Evolutionary conservation across 2,113 vertebrate species (phyloP), one percentile per base, ranked within the genome.

Genomic region (Myodes glareolus): DNA sequence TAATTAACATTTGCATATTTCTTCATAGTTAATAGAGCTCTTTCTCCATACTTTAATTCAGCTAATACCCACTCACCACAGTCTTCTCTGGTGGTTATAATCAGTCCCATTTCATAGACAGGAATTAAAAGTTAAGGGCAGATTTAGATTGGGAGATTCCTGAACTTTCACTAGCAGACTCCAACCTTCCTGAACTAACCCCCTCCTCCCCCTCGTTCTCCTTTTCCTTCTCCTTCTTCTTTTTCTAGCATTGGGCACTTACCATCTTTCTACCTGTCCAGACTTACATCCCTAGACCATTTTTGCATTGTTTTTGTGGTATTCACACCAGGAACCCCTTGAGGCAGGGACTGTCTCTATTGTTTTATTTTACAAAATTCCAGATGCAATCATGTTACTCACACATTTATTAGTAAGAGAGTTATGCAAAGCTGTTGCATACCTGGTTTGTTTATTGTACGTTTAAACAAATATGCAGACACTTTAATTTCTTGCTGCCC

Each of bases 361-460:
- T 96, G 84, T 89, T 94, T 82, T 90, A 91, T 92, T 96, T 96
- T 97, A 61, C n/a, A 97, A 95, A 94, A 76, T 94, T 72, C 39
- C 50, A 70, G 55, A 92, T 95, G 75, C 39, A 94, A 7, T 90
- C 63, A 45, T 12, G 45, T 70, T 91, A 70, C 16, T 94, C 92
- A 94, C 67, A 25, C 67, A 81, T 92, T 89, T 85, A 80, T 93
- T 95, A 96, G 77, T 84, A 92, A 90, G 10, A 72, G 89, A 42
- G 63, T 97, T 95, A 76, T 95, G 63, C 50, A 94, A 97, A 97
- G 88, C 80, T 55, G 61, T 67, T 92, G 6, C 58, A 23, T 86
- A 55, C 61, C 52, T 94, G 55, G 58, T 73, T 96, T 92, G 76
- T 87, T 96, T 96, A 78, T 77, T 39, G 45, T 91, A 42, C 33